These are phyloP conservation scores for Ormia ochracea DNA, from an alignment of 2,888 invertebrate species.

Conservation along the genomic window DNA sequence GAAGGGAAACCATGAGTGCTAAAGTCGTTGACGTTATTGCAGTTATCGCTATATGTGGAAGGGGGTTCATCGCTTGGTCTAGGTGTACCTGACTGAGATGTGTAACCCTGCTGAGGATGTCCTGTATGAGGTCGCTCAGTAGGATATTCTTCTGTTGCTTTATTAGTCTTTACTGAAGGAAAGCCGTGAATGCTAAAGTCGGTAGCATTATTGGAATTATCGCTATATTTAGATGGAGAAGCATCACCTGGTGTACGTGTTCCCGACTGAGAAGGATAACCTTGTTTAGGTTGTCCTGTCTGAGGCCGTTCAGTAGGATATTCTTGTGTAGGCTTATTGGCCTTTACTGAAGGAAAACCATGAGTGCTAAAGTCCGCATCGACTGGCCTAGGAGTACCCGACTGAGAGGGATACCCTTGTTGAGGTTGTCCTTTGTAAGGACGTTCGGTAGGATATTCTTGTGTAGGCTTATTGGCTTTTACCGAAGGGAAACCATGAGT, in stretches of 20 bases:
- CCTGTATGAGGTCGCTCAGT: too few relatives aligned
- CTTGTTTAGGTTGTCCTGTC: too few relatives aligned
- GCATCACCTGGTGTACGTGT: too few relatives aligned
- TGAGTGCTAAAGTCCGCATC: slow-evolving; percentile 64
- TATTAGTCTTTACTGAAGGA: too few relatives aligned
- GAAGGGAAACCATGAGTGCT: slow-evolving; percentile 71
- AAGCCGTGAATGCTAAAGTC: slow-evolving; percentile 50
- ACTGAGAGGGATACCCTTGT: slow-evolving; percentile 11
- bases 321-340: too few relatives aligned
- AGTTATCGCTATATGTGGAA: too few relatives aligned
- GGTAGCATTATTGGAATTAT: slow-evolving; percentile 33
- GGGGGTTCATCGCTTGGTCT: too few relatives aligned
- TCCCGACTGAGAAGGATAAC: too few relatives aligned
- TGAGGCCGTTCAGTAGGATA: too few relatives aligned
- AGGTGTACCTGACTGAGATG: too few relatives aligned
- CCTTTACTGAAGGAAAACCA: slow-evolving; percentile 66
- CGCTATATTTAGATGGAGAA: not conserved
- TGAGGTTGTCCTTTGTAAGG: slow-evolving; percentile 52
- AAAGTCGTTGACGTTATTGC: slow-evolving; percentile 66
- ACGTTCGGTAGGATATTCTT: slow-evolving; percentile 68
- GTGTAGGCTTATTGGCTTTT: slow-evolving; percentile 68
- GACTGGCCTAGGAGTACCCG: not conserved
- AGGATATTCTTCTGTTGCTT: too few relatives aligned
- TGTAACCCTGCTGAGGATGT: too few relatives aligned
- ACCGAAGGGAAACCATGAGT: slow-evolving; percentile 72